Evolutionary conservation across 1,140 invertebrate genomes (phyloP).

Genomic region (Neodiprion lecontei): DNA sequence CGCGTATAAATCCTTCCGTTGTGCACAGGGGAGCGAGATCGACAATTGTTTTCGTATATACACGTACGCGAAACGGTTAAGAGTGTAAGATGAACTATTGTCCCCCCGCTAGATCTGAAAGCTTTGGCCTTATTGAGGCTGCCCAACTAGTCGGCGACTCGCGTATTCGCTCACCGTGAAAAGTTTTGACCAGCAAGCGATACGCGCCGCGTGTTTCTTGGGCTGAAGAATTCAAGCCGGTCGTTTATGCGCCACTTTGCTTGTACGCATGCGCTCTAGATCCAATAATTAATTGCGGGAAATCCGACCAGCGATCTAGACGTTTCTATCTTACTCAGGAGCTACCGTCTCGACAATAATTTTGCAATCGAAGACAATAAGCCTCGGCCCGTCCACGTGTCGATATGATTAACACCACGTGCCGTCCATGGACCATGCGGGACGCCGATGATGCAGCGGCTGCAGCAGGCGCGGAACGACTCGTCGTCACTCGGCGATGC

Average conservation of each 20-base stretch:
- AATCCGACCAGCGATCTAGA: background rate
- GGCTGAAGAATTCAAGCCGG: background rate
- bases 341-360: background rate
- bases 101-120: background rate
- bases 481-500: background rate
- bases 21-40: background rate
- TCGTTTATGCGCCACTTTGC: background rate
- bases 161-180: background rate
- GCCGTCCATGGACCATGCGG: background rate
- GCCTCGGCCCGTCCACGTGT: background rate
- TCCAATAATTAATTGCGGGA: background rate
- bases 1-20: background rate
- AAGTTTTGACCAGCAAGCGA: background rate
- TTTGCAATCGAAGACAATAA: background rate
- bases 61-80: background rate
- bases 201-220: background rate
- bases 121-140: background rate
- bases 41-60: background rate
- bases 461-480: too few relatives aligned
- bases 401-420: conserved; percentile 7
- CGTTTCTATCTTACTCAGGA: background rate
- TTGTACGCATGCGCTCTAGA: background rate
- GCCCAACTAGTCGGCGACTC: too few relatives aligned
- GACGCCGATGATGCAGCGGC: background rate
- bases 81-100: background rate